Evolutionary conservation across 2,888 invertebrate genomes (phyloP), one percentile per base, ranked within the genome.

Genomic region (Diploptera punctata): DNA sequence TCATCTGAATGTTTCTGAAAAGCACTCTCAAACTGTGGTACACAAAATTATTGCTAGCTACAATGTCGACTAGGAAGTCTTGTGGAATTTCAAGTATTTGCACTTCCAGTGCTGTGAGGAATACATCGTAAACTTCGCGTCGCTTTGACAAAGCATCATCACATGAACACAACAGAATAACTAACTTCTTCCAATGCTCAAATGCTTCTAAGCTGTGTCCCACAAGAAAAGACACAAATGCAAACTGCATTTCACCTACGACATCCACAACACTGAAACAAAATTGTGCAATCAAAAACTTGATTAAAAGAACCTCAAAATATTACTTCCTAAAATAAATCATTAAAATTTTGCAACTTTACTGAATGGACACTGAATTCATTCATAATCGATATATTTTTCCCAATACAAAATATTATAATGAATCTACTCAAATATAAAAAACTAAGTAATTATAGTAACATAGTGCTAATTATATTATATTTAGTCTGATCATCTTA

Each of bases 201-300:
- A 99, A 94, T 0, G 95, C 93, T 79, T 98, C 98, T 33, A 95
- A 90, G 72, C 95, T 95, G 81, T 97, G 94, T 2, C 98, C 98
- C 67, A 95, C 90, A 19, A 98, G 85, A 81, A 98, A 99, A 81
- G 96, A 94, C 0, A 97, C 84, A 82, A 96, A 99, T 0, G 95
- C 89, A 81, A 97, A 90, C 84, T 99, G 97, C 60, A 99, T 80
- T 83, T 99, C 99, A 13, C 94, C 95, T 65, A 96, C 87, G 29
- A 95, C 86, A 77, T 93, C 90, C 9, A 89, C 86, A 70, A 89
- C 87, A 10, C 93, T 90, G 75, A 77, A 82, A 81, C 77, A 76
- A 71, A 74, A 75, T n/a, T n/a, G n/a, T n/a, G n/a, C n/a, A n/a
- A n/a, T n/a, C n/a, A n/a, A n/a, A n/a, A n/a, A n/a, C n/a, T n/a